Conservation (phyloP, 2,888 invertebrate genomes). For the Listrodromus nycthemerus region DNA sequence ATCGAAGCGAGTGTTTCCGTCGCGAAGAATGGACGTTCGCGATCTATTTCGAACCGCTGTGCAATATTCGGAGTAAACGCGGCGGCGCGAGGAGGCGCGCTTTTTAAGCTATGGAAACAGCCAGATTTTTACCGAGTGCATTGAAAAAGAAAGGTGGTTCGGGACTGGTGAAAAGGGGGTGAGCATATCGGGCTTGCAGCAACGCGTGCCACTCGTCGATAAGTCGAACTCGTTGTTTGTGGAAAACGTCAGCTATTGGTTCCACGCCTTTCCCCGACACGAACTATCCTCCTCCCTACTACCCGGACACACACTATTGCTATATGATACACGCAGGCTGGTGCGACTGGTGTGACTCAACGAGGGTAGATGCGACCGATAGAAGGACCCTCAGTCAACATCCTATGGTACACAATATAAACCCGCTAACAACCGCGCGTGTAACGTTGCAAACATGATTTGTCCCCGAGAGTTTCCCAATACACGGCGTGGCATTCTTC, state of each 20-base stretch:
- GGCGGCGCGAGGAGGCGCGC: slow-evolving; percentile 10
- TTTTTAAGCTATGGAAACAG: slow-evolving; percentile 33
- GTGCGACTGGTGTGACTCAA: slow-evolving; percentile 65
- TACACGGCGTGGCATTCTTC: background rate
- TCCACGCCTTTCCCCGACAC: slow-evolving; percentile 47
- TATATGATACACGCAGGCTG: slow-evolving; percentile 48
- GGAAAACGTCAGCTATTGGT: slow-evolving; percentile 56
- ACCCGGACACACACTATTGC: background rate
- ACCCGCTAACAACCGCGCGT: slow-evolving; percentile 43
- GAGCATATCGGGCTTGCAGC: slow-evolving; percentile 58
- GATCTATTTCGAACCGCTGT: slow-evolving; percentile 15
- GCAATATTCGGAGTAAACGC: background rate
- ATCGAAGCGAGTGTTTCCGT: background rate
- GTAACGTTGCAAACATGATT: slow-evolving; percentile 40
- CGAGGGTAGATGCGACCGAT: slow-evolving; percentile 65
- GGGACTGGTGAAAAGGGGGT: slow-evolving; percentile 9
- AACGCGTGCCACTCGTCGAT: slow-evolving; percentile 76
- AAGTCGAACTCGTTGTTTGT: slow-evolving; percentile 75
- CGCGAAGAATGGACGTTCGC: background rate
- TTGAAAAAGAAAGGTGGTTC: slow-evolving; percentile 38
- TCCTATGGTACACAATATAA: slow-evolving; percentile 44
- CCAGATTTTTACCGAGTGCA: slow-evolving; percentile 41
- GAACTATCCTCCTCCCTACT: slow-evolving; percentile 34
- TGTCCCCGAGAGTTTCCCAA: slow-evolving; percentile 32
- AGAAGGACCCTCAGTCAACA: slow-evolving; percentile 59